phyloP scores from a whole-genome alignment of 2,113 vertebrate genomes.

The Cisticola juncidis region DNA sequence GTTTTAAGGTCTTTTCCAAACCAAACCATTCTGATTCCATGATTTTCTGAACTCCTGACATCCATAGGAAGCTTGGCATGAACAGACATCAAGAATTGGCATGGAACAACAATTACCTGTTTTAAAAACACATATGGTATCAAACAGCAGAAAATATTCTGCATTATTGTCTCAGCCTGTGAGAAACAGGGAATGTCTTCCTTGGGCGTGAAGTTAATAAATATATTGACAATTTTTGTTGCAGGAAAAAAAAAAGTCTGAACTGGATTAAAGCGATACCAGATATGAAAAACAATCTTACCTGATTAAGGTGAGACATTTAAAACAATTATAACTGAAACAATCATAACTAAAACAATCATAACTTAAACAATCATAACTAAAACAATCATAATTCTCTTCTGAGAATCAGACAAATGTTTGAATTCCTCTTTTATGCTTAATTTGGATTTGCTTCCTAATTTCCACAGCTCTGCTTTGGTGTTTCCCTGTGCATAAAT shows the following conservation, averaged over 20 bases:
- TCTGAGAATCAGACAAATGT: not conserved
- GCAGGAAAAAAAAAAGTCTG: not conserved
- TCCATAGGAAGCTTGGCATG: not conserved
- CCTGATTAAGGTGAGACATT: not conserved
- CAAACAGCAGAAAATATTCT: not conserved
- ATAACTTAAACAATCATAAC: not conserved
- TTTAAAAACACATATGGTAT: constrained; percentile 15
- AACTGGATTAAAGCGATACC: not conserved
- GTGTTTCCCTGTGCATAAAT: not conserved
- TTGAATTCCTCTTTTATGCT: constrained; percentile 10
- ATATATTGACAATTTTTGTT: not conserved
- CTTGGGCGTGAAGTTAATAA: not conserved
- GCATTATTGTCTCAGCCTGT: not conserved
- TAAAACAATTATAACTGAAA: no score
- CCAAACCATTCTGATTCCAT: not conserved
- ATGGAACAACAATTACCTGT: not conserved
- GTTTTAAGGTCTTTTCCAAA: not conserved
- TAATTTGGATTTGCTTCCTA: not conserved
- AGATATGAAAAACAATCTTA: not conserved
- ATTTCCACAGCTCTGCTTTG: not conserved
- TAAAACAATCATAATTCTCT: not conserved
- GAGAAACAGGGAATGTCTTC: not conserved
- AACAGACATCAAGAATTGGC: not conserved
- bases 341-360: not conserved
- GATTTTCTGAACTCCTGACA: not conserved